Percentiles rank a stretch among this genome's conserved stretches.
These are phyloP conservation scores for Melanerpes formicivorus DNA, from an alignment of 2,113 vertebrate species.

Conservation along the genomic window DNA sequence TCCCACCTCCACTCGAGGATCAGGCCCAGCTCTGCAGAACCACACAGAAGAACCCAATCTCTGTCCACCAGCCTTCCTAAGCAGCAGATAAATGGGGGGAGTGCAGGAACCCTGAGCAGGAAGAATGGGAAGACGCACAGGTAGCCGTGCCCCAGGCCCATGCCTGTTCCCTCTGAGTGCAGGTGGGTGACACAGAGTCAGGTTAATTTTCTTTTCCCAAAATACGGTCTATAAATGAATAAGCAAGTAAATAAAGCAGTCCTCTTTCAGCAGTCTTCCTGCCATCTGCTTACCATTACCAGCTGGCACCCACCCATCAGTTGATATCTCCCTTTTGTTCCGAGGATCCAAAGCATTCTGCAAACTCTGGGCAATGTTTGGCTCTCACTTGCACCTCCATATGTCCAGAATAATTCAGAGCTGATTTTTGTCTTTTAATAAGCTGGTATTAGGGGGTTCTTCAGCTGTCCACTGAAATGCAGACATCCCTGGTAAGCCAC, in stretches of 20 bases:
- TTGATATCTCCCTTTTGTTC: background rate
- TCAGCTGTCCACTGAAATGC: background rate
- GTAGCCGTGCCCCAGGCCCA: fast-evolving
- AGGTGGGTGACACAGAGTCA: background rate
- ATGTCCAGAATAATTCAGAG: background rate
- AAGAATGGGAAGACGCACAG: background rate
- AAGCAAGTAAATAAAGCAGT: conserved; percentile 51
- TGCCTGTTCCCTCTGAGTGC: background rate
- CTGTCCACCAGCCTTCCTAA: fast-evolving
- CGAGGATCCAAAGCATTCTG: conserved; percentile 14
- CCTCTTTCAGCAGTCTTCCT: conserved; percentile 23
- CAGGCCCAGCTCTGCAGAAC: background rate
- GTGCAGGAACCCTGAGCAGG: background rate
- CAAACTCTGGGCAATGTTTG: background rate
- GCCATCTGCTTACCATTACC: conserved; percentile 60
- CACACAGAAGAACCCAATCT: background rate
- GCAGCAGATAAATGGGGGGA: fast-evolving
- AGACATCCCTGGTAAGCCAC: background rate
- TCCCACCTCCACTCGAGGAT: background rate
- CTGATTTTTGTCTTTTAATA: background rate
- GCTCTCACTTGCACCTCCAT: background rate
- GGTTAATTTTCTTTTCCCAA: background rate
- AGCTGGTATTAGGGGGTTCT: background rate
- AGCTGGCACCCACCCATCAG: conserved; percentile 36
- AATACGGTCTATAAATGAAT: background rate